Conservation (phyloP, 2,888 invertebrate genomes). For the Endotricha flammealis region DNA sequence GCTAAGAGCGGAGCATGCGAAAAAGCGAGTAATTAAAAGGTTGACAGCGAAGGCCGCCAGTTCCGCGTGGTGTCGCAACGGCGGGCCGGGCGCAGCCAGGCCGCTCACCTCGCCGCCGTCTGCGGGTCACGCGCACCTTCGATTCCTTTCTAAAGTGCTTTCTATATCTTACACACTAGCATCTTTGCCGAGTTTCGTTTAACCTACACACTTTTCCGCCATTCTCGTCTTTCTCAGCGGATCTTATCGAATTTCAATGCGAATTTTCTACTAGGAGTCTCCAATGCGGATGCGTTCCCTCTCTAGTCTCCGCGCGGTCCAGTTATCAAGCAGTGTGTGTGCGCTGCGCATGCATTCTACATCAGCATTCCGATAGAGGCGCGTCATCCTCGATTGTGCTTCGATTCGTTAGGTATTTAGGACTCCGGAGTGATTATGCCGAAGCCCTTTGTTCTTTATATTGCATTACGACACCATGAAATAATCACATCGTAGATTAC, state of each 20-base stretch:
- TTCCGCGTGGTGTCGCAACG: conserved; percentile 66
- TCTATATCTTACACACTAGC: conserved; percentile 60
- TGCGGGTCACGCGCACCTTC: conserved; percentile 71
- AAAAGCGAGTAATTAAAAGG: conserved; percentile 64
- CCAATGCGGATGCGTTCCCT: conserved; percentile 40
- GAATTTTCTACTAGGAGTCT: conserved; percentile 29
- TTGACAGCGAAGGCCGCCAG: conserved; percentile 69
- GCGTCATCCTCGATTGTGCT: conserved; percentile 61
- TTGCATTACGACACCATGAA: conserved; percentile 35
- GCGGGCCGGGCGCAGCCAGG: conserved; percentile 46
- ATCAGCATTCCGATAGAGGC: conserved; percentile 62
- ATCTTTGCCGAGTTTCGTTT: conserved; percentile 41
- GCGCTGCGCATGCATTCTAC: conserved; percentile 57
- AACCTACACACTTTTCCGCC: conserved; percentile 51
- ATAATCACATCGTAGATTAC: conserved; percentile 25
- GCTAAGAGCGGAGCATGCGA: conserved; percentile 37
- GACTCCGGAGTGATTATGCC: conserved; percentile 39
- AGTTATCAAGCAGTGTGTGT: conserved; percentile 43
- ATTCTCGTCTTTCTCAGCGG: conserved; percentile 38
- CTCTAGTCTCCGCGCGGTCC: conserved; percentile 38
- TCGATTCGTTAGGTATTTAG: conserved; percentile 49
- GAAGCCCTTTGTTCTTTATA: conserved; percentile 38
- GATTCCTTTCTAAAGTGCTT: conserved; percentile 77
- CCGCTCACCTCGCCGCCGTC: conserved; percentile 60
- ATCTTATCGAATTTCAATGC: conserved; percentile 43